A percentile compares a stretch with the other conserved stretches of the same genome.
These are phyloP conservation scores for Toxonevra muliebris DNA, from an alignment of 2,888 invertebrate species.

Conservation along the genomic window DNA sequence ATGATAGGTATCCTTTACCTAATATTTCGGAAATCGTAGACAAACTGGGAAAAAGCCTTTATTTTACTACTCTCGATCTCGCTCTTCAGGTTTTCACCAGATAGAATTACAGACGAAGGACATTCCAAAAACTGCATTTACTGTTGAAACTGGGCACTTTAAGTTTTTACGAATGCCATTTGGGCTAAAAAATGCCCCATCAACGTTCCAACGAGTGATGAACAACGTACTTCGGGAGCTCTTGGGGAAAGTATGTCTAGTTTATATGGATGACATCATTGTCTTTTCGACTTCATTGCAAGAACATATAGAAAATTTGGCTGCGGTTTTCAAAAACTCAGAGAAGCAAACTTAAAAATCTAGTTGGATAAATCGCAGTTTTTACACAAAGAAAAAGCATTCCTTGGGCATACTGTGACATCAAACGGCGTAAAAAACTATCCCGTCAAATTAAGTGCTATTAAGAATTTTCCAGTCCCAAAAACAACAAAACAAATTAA, in stretches of 20 bases:
- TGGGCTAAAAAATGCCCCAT: conserved; percentile 1
- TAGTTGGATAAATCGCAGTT: conserved; percentile 25
- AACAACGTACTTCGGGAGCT: background rate
- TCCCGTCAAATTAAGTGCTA: too few relatives aligned
- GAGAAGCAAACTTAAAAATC: conserved; percentile 34
- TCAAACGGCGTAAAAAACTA: too few relatives aligned
- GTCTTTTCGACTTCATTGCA: conserved; percentile 12
- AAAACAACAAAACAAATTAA: too few relatives aligned
- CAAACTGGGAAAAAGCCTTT: conserved; percentile 10
- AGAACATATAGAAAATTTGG: conserved; percentile 33
- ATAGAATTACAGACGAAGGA: conserved; percentile 8
- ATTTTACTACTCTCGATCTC: conserved; percentile 4
- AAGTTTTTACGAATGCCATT: conserved; percentile 14
- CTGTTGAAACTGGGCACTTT: background rate
- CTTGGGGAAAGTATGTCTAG: background rate
- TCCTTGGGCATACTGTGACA: conserved; percentile 35
- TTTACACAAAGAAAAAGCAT: conserved; percentile 33
- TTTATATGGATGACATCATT: conserved; percentile 19
- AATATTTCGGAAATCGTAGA: conserved; percentile 30
- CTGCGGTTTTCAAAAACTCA: conserved; percentile 29
- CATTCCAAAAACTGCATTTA: conserved; percentile 6
- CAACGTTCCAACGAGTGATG: conserved; percentile 16
- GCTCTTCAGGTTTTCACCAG: conserved; percentile 13
- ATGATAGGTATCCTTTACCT: conserved; percentile 20
- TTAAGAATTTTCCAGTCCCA: too few relatives aligned